A percentile compares a stretch with the other conserved stretches of the same genome.
These are phyloP conservation scores for Nesogale talazaci DNA, from an alignment of 2,113 vertebrate genomes.

Conservation along the genomic window DNA sequence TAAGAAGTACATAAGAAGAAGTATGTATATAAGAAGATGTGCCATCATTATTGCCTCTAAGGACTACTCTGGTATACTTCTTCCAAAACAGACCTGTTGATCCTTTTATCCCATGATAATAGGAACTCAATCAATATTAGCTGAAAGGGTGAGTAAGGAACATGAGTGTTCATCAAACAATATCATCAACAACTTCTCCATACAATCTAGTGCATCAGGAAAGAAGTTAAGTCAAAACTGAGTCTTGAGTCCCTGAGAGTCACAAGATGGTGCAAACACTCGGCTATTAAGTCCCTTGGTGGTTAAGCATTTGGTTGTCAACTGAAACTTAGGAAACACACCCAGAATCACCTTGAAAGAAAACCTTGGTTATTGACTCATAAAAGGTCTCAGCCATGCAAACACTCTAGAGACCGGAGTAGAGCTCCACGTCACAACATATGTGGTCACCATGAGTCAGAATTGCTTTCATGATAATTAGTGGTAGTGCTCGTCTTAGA, in stretches of 20 bases:
- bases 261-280: not conserved
- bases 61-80: too few species aligned
- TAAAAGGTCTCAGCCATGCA: not conserved
- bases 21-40: too few species aligned
- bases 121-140: not conserved
- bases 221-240: not conserved
- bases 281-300: too few species aligned
- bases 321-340: not conserved
- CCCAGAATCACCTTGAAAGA: not conserved
- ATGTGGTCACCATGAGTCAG: not conserved
- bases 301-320: not conserved
- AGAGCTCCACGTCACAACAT: not conserved
- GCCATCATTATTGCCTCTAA: too few species aligned
- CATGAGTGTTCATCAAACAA: too few species aligned
- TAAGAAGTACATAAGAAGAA: too few species aligned
- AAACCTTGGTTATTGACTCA: not conserved
- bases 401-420: not conserved
- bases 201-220: fast-evolving
- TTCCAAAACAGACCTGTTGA: too few species aligned
- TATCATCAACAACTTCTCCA: not conserved
- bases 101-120: too few species aligned
- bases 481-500: not conserved
- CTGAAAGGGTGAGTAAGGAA: not conserved
- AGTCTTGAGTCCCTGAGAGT: not conserved
- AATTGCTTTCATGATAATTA: not conserved